Evolutionary conservation across 35 echinoderm and acorn worm genomes (phyloP).

Genomic region (Ophioderma brevispina): DNA sequence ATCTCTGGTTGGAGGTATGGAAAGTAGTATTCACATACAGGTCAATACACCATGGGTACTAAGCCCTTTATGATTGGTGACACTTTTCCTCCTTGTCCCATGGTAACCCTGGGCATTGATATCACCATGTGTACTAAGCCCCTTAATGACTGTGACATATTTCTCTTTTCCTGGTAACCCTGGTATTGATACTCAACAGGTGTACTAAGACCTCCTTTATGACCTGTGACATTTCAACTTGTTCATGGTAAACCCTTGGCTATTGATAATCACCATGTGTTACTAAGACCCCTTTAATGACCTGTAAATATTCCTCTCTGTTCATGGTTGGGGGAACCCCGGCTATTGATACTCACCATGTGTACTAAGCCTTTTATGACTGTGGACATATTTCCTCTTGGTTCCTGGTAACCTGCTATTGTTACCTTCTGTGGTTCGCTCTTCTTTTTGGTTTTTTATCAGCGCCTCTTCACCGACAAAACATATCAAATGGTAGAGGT

Average conservation of each 20-base stretch:
- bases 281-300: slow-evolving; percentile 84
- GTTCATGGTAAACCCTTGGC: slow-evolving; percentile 69
- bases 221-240: slow-evolving; percentile 89
- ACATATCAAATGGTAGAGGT: neutral
- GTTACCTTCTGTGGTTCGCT: slow-evolving; percentile 84
- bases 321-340: neutral
- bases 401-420: slow-evolving; percentile 62
- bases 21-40: neutral
- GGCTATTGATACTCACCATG: slow-evolving; percentile 64
- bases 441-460: slow-evolving; percentile 95
- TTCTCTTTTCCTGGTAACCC: neutral
- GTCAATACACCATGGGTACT: slow-evolving; percentile 41
- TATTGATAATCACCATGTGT: slow-evolving; percentile 79
- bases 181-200: slow-evolving; percentile 61
- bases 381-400: slow-evolving; percentile 91
- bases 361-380: slow-evolving; percentile 78
- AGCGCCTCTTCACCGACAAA: slow-evolving; percentile 81
- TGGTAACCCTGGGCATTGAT: slow-evolving; percentile 67
- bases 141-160: slow-evolving; percentile 58
- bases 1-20: neutral
- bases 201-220: slow-evolving; percentile 73
- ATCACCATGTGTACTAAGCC: slow-evolving; percentile 84
- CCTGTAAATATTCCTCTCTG: slow-evolving; percentile 1
- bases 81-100: slow-evolving; percentile 93
- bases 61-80: slow-evolving; percentile 81